Conservation (phyloP, 2,113 vertebrate species). For the Nerophis ophidion region DNA sequence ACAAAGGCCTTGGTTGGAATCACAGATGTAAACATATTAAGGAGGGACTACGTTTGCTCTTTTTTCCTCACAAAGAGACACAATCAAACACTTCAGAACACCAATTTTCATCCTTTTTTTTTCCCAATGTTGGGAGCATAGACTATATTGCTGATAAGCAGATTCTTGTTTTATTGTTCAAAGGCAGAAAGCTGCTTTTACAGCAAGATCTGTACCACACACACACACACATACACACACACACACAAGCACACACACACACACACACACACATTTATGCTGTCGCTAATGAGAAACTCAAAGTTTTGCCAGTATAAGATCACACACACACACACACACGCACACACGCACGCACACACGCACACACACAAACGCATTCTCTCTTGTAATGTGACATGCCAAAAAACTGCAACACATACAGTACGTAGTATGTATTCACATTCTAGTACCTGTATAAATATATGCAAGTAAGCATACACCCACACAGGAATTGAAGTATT, state of each 20-base stretch:
- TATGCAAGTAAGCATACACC: neutral
- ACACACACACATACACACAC: constrained; percentile 58
- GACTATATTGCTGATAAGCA: constrained; percentile 51
- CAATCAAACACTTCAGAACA: constrained; percentile 1
- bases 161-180: constrained; percentile 53
- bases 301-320: constrained; percentile 42
- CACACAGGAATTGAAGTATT: neutral
- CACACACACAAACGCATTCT: constrained; percentile 1
- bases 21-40: constrained; percentile 35
- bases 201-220: constrained; percentile 42
- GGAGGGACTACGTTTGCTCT: constrained; percentile 4
- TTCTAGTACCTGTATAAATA: constrained; percentile 2
- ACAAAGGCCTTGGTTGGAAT: constrained; percentile 40
- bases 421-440: constrained; percentile 9
- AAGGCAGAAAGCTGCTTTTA: constrained; percentile 51
- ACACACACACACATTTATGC: constrained; percentile 51
- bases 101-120: constrained; percentile 36
- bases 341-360: neutral
- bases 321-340: constrained; percentile 10
- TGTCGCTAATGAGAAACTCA: constrained; percentile 50
- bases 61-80: neutral
- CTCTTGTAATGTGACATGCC: neutral
- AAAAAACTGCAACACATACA: constrained; percentile 7
- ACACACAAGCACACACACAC: no score
- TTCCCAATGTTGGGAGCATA: constrained; percentile 19